phyloP scores from a whole-genome alignment of 2,797 vertebrate species.

The Rallus crepitans region DNA sequence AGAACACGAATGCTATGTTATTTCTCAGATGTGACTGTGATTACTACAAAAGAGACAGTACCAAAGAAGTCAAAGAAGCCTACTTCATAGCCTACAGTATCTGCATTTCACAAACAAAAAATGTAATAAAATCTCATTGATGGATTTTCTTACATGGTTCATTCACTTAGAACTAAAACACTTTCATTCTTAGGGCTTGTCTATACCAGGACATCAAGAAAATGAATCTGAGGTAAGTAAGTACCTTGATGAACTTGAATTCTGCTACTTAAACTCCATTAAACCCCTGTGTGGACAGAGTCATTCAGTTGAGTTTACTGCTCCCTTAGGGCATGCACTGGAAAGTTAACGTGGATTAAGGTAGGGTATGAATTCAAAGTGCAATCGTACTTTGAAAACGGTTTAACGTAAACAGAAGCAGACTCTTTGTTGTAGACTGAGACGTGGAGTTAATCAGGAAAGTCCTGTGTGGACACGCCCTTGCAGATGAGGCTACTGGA shows the following conservation, averaged over 20 bases:
- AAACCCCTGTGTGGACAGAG: constrained; percentile 51
- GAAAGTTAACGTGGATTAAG: constrained; percentile 62
- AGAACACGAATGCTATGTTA: neutral
- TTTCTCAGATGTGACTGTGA: neutral
- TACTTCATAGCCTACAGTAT: neutral
- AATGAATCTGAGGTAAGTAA: constrained; percentile 42
- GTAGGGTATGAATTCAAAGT: constrained; percentile 69
- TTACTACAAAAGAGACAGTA: neutral
- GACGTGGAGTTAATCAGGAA: constrained; percentile 45
- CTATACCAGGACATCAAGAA: constrained; percentile 41
- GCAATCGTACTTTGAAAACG: constrained; percentile 62
- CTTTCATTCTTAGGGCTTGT: constrained; percentile 25
- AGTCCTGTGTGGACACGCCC: constrained; percentile 64
- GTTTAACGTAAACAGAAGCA: constrained; percentile 67
- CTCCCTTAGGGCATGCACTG: constrained; percentile 59
- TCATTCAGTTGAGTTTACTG: constrained; percentile 63
- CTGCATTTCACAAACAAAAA: neutral
- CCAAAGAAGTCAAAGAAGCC: neutral
- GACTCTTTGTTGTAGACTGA: constrained; percentile 69
- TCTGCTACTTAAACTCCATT: constrained; percentile 66
- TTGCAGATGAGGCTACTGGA: constrained; percentile 35
- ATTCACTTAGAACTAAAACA: constrained; percentile 6
- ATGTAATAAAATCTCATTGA: neutral
- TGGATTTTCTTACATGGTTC: neutral
- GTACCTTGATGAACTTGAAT: constrained; percentile 46